Percentiles rank a stretch among this genome's conserved stretches.
These are phyloP conservation scores for Haliclystus octoradiatus DNA, from an alignment of 30 jellyfish, hydroid and myxozoan species.

Conservation along the genomic window DNA sequence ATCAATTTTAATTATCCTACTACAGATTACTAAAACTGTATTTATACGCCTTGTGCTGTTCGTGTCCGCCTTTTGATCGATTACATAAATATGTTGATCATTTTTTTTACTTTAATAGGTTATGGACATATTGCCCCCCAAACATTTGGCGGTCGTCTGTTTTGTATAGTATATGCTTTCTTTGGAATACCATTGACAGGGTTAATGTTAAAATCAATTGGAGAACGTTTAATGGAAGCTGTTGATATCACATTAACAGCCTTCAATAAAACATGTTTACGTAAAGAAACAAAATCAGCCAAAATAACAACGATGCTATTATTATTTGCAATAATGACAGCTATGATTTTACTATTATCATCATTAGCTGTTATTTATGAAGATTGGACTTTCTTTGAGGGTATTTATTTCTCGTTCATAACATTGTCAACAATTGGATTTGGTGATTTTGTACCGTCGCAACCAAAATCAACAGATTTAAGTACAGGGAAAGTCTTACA, in stretches of 20 bases:
- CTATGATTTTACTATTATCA: conserved; percentile 55
- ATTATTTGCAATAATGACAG: conserved; percentile 45
- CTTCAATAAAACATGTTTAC: conserved; percentile 5
- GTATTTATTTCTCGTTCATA: conserved; percentile 70
- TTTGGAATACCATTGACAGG: conserved; percentile 93
- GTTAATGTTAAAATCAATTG: conserved; percentile 76
- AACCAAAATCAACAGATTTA: conserved; percentile 41
- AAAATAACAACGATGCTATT: conserved; percentile 53
- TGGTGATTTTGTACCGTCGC: conserved; percentile 91
- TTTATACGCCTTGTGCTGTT: background rate
- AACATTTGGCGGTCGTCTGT: conserved; percentile 74
- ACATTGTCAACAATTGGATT: conserved; percentile 85
- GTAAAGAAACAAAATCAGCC: conserved; percentile 45
- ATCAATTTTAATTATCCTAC: background rate
- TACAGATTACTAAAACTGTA: background rate
- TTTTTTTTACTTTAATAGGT: conserved; percentile 23
- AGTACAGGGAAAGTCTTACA: conserved; percentile 5
- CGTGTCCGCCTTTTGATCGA: background rate
- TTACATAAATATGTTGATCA: no score
- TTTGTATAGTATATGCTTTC: conserved; percentile 75
- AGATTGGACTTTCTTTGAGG: conserved; percentile 92
- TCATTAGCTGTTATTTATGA: conserved; percentile 65
- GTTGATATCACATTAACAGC: conserved; percentile 46
- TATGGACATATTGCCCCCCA: conserved; percentile 86
- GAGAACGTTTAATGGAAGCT: conserved; percentile 69